Evolutionary conservation across 2,113 vertebrate genomes (phyloP).

Genomic region (Peromyscus leucopus): DNA sequence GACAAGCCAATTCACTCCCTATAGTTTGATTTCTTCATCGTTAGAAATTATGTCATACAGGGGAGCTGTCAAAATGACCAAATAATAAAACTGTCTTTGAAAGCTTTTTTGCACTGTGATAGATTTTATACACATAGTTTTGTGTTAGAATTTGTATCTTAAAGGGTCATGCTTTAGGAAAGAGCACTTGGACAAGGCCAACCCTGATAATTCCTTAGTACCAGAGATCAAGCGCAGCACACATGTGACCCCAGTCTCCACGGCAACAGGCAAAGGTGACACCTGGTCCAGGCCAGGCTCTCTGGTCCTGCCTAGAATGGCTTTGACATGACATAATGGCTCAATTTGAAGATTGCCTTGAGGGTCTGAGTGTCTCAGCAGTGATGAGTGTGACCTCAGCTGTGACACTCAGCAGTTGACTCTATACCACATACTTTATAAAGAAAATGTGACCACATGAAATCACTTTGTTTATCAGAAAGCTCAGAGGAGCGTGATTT

Average conservation of each 20-base stretch:
- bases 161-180: neutral
- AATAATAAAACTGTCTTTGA: neutral
- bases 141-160: neutral
- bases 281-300: neutral
- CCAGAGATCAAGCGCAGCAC: neutral
- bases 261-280: neutral
- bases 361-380: neutral
- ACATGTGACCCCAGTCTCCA: accelerated
- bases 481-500: neutral
- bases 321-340: neutral
- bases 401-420: neutral
- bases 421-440: neutral
- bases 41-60: conserved; percentile 4
- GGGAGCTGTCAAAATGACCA: neutral
- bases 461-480: neutral
- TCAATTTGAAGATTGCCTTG: neutral
- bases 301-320: neutral
- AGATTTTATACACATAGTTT: neutral
- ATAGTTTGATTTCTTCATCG: neutral
- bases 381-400: neutral
- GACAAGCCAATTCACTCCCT: neutral
- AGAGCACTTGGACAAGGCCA: neutral
- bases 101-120: conserved; percentile 8
- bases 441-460: neutral
- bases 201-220: neutral